These are phyloP conservation scores for Pachymerium ferrugineum DNA, from an alignment of 2,888 invertebrate species.

Conservation along the genomic window DNA sequence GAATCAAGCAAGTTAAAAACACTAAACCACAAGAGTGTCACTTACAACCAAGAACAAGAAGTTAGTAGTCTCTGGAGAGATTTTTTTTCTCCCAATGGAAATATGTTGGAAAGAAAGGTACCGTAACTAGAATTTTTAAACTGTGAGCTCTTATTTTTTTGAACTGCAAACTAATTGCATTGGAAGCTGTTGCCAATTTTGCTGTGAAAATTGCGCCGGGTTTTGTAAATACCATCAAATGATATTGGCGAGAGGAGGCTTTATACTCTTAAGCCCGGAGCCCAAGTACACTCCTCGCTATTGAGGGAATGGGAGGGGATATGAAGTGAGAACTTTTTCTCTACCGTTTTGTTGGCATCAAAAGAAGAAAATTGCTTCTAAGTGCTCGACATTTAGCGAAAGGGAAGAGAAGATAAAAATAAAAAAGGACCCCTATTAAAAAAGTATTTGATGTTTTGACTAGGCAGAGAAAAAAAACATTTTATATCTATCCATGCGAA, in stretches of 20 bases:
- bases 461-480: background rate
- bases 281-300: background rate
- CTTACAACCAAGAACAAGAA: no score
- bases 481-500: no score
- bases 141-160: background rate
- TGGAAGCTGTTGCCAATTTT: slow-evolving; percentile 13
- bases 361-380: slow-evolving; percentile 7
- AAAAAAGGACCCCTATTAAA: background rate
- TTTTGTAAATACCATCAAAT: slow-evolving; percentile 13
- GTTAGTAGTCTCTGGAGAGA: no score
- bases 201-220: slow-evolving; percentile 9
- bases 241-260: slow-evolving; percentile 4
- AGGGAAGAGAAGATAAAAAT: background rate
- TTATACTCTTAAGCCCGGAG: slow-evolving; percentile 3
- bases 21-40: no score
- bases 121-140: no score
- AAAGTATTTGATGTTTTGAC: background rate
- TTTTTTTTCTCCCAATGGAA: no score
- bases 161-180: background rate
- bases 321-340: background rate
- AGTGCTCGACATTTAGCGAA: background rate
- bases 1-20: no score
- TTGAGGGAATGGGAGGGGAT: background rate
- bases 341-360: background rate
- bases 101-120: no score